Evolutionary conservation across 1,140 invertebrate genomes (phyloP).

Genomic region (Ptiloglossa arizonensis): DNA sequence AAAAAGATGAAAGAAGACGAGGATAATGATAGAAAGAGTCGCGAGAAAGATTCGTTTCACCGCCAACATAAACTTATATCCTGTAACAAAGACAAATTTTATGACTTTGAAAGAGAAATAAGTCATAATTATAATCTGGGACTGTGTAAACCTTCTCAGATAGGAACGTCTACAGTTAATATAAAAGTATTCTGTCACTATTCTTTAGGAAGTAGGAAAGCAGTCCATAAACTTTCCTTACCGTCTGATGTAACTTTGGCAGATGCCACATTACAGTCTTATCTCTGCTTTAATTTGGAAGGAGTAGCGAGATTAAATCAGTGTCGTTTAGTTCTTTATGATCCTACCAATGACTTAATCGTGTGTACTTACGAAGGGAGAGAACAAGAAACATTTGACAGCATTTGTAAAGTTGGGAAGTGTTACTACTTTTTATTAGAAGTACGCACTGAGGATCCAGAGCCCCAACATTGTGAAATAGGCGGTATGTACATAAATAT

Average conservation of each 20-base stretch:
- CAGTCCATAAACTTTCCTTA: constrained; percentile 83
- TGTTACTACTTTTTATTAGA: constrained; percentile 86
- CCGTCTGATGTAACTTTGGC: constrained; percentile 84
- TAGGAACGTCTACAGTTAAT: constrained; percentile 73
- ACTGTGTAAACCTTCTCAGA: not conserved
- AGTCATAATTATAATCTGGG: too few species aligned
- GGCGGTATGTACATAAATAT: constrained; percentile 71
- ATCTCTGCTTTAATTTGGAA: constrained; percentile 84
- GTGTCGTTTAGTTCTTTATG: constrained; percentile 89
- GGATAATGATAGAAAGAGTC: constrained; percentile 84
- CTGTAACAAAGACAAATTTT: too few species aligned
- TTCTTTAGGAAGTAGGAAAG: constrained; percentile 82
- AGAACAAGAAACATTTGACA: constrained; percentile 82
- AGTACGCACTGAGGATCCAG: constrained; percentile 84
- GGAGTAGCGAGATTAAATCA: constrained; percentile 84
- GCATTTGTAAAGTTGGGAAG: constrained; percentile 78
- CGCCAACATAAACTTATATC: too few species aligned
- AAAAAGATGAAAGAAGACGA: constrained; percentile 86
- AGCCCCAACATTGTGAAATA: constrained; percentile 86
- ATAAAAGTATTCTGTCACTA: constrained; percentile 86
- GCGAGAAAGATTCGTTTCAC: constrained; percentile 80
- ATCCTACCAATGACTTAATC: constrained; percentile 86
- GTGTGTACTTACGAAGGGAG: constrained; percentile 87
- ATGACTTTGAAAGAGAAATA: not conserved
- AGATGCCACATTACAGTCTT: constrained; percentile 84